Evolutionary conservation across 2,888 invertebrate genomes (phyloP).

Genomic region (Eristalis tenax): DNA sequence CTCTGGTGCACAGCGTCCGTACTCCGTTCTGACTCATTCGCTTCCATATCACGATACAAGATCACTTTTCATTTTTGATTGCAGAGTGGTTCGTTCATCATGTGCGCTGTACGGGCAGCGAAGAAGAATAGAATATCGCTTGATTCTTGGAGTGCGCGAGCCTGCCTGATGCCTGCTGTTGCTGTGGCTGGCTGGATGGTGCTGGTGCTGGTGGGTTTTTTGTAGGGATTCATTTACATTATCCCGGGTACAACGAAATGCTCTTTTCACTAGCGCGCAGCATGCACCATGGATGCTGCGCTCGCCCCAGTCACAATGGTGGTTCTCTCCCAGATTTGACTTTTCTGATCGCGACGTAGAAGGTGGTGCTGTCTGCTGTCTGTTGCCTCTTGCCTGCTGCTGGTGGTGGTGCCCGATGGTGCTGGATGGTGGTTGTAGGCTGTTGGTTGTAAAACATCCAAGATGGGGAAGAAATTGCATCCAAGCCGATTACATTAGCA

Average conservation of each 20-base stretch:
- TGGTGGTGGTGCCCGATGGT: not conserved
- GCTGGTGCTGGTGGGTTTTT: not conserved
- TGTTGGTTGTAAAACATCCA: conserved; percentile 50
- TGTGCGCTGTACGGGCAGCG: conserved; percentile 28
- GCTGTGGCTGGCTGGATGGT: not conserved
- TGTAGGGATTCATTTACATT: conserved; percentile 73
- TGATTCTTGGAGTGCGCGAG: conserved; percentile 12
- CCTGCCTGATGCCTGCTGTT: not conserved
- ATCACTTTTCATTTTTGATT: conserved; percentile 72
- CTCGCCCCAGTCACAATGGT: conserved; percentile 4
- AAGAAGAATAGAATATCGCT: conserved; percentile 54
- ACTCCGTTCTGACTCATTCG: conserved; percentile 54
- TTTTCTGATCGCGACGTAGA: conserved; percentile 1
- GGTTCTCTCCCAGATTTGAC: conserved; percentile 31
- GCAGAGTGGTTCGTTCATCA: conserved; percentile 70
- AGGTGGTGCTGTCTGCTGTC: not conserved
- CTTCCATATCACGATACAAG: conserved; percentile 72
- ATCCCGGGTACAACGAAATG: conserved; percentile 74
- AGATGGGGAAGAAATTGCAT: conserved; percentile 61
- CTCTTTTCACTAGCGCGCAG: conserved; percentile 66
- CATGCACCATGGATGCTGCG: conserved; percentile 51
- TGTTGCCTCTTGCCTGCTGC: not conserved
- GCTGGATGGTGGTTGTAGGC: conserved; percentile 10
- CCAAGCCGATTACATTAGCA: conserved; percentile 65
- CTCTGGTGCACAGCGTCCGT: not conserved